Evolutionary conservation across 2,888 invertebrate genomes (phyloP), one percentile per base, ranked within the genome.

Genomic region (Rhyacophila evoluta): DNA sequence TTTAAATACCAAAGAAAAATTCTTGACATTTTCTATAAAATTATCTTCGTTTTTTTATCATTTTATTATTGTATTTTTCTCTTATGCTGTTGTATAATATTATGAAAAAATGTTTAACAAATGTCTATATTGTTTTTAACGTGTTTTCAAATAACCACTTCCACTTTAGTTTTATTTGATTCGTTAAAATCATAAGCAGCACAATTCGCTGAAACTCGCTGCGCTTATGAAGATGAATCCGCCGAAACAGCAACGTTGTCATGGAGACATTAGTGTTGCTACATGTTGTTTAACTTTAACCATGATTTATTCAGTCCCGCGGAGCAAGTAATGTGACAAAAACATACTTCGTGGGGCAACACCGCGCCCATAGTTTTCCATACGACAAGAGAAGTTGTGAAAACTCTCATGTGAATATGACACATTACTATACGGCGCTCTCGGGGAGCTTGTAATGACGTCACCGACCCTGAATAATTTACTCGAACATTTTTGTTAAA

Each of bases 241-340:
- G 72, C 38, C 25, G 72, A 41, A 29, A 55, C 67, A n/a, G 75
- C 72, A 74, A 79, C 72, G 79, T 76, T 72, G 72, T 77, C 77
- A 80, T 75, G 77, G 41, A 41, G 36, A 74, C 77, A 80, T 80
- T 77, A 77, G 77, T 37, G 74, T 69, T 12, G 77, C 74, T 74
- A 77, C 74, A 73, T 72, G 79, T 69, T 80, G 77, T 79, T 80
- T 77, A 72, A 79, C 77, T 75, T 80, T 80, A 81, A 81, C 79
- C 81, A 81, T 81, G 81, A 81, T 81, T 81, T 81, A 81, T 81
- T 81, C 80, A 81, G 77, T 80, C 81, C 80, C 77, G 75, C 41
- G 81, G 76, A 79, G 74, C 76, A 70, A 78, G 77, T 78, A 68
- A 75, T 69, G 76, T 77, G 79, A 81, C 81, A 81, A 81, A 79